phyloP scores from a whole-genome alignment of 2,113 vertebrate genomes.

The Ploceus nigricollis region DNA sequence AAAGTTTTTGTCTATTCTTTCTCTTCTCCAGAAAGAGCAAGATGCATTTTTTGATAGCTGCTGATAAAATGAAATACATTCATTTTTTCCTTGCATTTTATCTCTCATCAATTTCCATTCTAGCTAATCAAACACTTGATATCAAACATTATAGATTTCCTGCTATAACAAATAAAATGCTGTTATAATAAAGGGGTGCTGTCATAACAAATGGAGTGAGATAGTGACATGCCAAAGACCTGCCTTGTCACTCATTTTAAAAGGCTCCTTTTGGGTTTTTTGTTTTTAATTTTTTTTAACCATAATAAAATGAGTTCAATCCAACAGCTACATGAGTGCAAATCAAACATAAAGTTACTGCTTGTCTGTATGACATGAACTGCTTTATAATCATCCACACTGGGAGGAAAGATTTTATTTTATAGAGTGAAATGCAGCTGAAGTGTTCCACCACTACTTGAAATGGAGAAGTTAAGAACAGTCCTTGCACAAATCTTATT shows the following conservation, averaged over 20 bases:
- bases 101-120: not conserved
- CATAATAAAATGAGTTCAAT: not conserved
- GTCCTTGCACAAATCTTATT: not conserved
- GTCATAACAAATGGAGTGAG: not conserved
- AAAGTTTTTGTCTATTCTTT: not conserved
- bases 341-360: not conserved
- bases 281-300: not conserved
- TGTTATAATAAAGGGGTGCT: not conserved
- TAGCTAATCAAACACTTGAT: not conserved
- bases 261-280: not conserved
- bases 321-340: accelerated
- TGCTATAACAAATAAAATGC: not conserved
- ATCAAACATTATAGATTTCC: not conserved
- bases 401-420: not conserved
- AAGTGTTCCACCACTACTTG: not conserved
- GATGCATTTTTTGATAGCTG: not conserved
- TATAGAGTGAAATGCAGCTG: not conserved
- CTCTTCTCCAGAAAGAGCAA: not conserved
- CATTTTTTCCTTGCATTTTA: not conserved
- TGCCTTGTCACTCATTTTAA: not conserved
- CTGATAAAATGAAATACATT: not conserved
- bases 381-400: not conserved
- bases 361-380: not conserved
- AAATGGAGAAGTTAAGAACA: not conserved
- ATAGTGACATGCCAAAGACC: not conserved